These are phyloP conservation scores for Pandemis cinnamomeana DNA, from an alignment of 2,888 invertebrate genomes.

Conservation along the genomic window DNA sequence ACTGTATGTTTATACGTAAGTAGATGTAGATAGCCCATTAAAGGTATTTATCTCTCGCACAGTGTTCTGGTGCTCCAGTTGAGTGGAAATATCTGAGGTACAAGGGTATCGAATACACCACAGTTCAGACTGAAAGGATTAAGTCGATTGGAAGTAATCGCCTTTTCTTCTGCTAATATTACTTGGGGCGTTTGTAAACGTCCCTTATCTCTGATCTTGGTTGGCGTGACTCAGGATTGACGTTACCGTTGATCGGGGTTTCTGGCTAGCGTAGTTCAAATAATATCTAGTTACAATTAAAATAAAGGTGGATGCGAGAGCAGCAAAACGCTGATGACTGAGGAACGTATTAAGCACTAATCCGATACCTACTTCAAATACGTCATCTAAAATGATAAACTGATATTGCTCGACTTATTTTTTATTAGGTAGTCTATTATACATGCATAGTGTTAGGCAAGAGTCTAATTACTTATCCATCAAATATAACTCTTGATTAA, in stretches of 20 bases:
- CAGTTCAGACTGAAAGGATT: constrained; percentile 45
- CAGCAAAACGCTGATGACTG: too few relatives aligned
- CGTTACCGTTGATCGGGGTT: constrained; percentile 32
- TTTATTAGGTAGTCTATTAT: too few relatives aligned
- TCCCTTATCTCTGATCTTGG: constrained; percentile 40
- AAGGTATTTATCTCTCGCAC: constrained; percentile 39
- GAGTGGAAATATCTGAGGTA: constrained; percentile 42
- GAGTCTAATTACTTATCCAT: too few relatives aligned
- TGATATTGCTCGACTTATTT: too few relatives aligned
- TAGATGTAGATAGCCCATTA: constrained; percentile 12
- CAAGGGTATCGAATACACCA: constrained; percentile 41
- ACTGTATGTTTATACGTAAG: background rate
- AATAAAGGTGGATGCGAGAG: too few relatives aligned
- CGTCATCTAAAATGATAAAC: too few relatives aligned
- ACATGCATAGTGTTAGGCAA: too few relatives aligned
- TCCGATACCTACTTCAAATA: too few relatives aligned
- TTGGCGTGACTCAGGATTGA: constrained; percentile 29
- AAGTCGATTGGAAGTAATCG: constrained; percentile 65
- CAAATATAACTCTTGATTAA: too few relatives aligned
- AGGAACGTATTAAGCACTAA: too few relatives aligned
- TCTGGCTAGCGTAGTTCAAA: constrained; percentile 6
- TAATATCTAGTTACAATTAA: constrained; percentile 8
- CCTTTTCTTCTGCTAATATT: constrained; percentile 52
- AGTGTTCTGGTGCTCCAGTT: constrained; percentile 35
- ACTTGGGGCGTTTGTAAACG: constrained; percentile 43